Conservation (phyloP, 2,888 invertebrate species). For the Calameuta pallipes region DNA sequence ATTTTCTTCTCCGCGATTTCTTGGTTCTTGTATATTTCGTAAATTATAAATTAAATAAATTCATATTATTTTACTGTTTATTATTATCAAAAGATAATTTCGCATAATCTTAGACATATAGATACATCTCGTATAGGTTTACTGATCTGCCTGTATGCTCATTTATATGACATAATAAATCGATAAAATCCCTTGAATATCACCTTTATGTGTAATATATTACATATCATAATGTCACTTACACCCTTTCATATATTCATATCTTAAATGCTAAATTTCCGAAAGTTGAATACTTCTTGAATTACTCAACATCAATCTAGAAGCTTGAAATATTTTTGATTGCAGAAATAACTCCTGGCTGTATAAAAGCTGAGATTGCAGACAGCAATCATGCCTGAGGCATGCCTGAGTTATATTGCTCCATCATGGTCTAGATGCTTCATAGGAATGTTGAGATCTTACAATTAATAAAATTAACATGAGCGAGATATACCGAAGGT, state of each 20-base stretch:
- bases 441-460: neutral
- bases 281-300: neutral
- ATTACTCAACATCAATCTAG: constrained; percentile 3
- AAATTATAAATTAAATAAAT: neutral
- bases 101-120: too few species aligned
- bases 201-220: neutral
- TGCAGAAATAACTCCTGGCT: constrained; percentile 20
- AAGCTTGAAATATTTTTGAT: constrained; percentile 20
- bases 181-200: neutral
- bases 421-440: neutral
- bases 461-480: neutral
- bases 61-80: neutral
- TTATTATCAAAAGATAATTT: too few species aligned
- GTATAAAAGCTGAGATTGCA: constrained; percentile 15
- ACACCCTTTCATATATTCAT: neutral
- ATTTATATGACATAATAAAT: neutral
- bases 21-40: neutral
- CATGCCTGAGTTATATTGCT: neutral
- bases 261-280: neutral
- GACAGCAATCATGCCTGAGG: constrained; percentile 21
- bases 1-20: neutral
- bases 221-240: neutral
- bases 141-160: too few species aligned
- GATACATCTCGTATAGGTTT: too few species aligned
- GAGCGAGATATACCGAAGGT: neutral